Conservation (phyloP, 2,113 vertebrate species). For the Martes martes region DNA sequence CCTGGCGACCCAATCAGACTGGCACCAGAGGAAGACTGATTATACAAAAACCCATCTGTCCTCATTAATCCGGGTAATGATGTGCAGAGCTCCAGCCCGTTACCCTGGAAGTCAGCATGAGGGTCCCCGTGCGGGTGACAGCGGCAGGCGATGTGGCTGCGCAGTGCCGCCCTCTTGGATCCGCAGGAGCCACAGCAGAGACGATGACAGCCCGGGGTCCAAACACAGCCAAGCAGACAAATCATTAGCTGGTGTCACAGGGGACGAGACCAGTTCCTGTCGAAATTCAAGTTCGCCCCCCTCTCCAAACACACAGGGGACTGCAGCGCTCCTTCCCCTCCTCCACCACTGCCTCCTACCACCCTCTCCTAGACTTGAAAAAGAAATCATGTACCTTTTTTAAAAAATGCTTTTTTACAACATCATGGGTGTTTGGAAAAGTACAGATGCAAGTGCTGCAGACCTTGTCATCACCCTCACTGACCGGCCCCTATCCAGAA, state of each 20-base stretch:
- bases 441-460: background rate
- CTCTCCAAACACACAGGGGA: background rate
- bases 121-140: background rate
- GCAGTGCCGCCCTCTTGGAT: conserved; percentile 42
- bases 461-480: background rate
- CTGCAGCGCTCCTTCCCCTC: rapidly evolving
- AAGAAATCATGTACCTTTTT: background rate
- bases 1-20: conserved; percentile 1
- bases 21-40: background rate
- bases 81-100: conserved; percentile 35
- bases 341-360: rapidly evolving
- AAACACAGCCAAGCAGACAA: conserved; percentile 55
- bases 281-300: background rate
- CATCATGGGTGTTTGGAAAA: background rate
- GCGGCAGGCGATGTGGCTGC: background rate
- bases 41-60: conserved; percentile 52
- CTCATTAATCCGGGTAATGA: conserved; percentile 58
- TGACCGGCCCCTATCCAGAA: background rate
- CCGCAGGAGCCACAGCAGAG: conserved; percentile 49
- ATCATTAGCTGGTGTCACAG: background rate
- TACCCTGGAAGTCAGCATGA: background rate
- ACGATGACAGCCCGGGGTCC: conserved; percentile 39
- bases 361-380: background rate
- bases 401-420: background rate
- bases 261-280: background rate